Evolutionary conservation across 2,888 invertebrate species (phyloP), one percentile per base, ranked within the genome.

Genomic region (Galerucella pusilla): DNA sequence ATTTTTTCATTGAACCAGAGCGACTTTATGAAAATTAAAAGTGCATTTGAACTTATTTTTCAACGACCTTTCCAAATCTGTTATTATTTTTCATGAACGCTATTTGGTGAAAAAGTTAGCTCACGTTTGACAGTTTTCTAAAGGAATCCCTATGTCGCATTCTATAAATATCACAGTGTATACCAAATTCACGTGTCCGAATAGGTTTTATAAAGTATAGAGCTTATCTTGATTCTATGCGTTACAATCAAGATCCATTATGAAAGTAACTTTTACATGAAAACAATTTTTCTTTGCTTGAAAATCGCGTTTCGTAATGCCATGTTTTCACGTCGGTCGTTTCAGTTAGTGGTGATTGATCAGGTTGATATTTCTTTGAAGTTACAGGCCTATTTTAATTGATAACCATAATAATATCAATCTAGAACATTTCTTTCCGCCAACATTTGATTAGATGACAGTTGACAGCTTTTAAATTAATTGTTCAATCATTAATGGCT

Each of bases 261-360:
- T 69, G 64, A 54, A 64, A 46, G 73, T 71, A 70, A 61, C 64
- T 20, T 61, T 54, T 71, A 61, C 80, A 80, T 75, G 80, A 77
- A 80, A 80, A 80, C 77, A 79, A 78, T 80, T 80, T 52, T 73
- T 78, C 77, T 76, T 69, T 20, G 45, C 16, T 42, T 10, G 7
- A 77, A 60, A 76, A 73, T 78, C 75, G 78, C 80, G 80, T 79
- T 80, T 76, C 75, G 74, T 78, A 81, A 79, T 81, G 80, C 77
- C 81, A 79, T 83, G 83, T 83, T 83, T 82, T 81, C 83, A 83
- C 83, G 83, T 83, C 83, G 80, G 79, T 82, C 79, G 76, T 73
- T 81, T 76, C 68, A 75, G 77, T 75, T 74, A 72, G 68, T 65
- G 28, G 71, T 83, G 82, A 83, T 82, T 80, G 80, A 83, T 81